phyloP scores from a whole-genome alignment of 2,888 invertebrate genomes.

The Macroteleia sp. region DNA sequence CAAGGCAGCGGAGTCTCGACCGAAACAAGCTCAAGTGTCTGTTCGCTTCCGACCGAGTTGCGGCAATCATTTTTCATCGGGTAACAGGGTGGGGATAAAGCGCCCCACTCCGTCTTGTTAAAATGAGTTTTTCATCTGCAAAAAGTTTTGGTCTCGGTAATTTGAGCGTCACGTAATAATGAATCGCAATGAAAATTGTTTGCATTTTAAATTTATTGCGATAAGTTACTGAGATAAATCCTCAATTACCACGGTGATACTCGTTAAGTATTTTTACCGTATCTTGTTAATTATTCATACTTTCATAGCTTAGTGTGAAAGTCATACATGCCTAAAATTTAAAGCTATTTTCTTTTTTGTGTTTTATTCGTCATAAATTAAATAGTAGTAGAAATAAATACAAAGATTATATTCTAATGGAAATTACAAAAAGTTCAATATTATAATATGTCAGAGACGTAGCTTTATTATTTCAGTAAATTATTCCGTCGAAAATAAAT shows the following conservation, averaged over 20 bases:
- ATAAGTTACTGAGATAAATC: conserved; percentile 12
- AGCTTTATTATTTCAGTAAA: too few species aligned
- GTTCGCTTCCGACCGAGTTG: conserved; percentile 10
- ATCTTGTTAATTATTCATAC: too few species aligned
- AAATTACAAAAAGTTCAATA: too few species aligned
- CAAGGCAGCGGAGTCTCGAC: neutral
- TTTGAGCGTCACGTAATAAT: conserved; percentile 21
- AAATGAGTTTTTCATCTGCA: conserved; percentile 33
- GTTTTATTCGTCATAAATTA: too few species aligned
- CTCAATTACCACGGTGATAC: neutral
- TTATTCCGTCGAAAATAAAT: too few species aligned
- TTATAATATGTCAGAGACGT: too few species aligned
- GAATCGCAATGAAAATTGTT: conserved; percentile 27
- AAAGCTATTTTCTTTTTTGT: too few species aligned
- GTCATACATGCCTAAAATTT: too few species aligned
- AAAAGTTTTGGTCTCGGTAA: conserved; percentile 24
- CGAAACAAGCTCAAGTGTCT: conserved; percentile 5
- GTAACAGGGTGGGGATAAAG: neutral
- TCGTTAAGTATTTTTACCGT: neutral
- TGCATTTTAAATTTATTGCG: conserved; percentile 25
- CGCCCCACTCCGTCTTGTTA: neutral
- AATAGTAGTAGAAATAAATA: too few species aligned
- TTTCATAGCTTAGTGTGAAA: too few species aligned
- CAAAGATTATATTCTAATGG: too few species aligned
- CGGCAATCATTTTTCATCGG: conserved; percentile 38